Conservation (phyloP, 1,140 invertebrate species). For the Vanessa atalanta region DNA sequence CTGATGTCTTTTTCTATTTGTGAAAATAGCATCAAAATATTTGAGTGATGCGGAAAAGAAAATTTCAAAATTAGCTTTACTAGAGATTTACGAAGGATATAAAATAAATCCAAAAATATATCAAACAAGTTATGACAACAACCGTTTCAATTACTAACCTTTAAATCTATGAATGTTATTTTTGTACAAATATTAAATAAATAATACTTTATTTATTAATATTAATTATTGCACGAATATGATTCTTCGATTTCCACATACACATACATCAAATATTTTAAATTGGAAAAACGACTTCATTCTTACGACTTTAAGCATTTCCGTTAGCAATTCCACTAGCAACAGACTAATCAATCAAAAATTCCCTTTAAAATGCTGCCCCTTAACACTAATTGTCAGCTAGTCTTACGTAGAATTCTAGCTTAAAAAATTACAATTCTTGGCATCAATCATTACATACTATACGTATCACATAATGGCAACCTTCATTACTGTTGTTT, state of each 20-base stretch:
- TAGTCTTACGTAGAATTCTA: conserved; percentile 17
- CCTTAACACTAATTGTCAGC: conserved; percentile 16
- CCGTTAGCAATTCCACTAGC: conserved; percentile 2
- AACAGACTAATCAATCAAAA: conserved; percentile 22
- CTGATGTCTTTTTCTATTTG: too few relatives aligned
- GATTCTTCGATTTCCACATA: background rate
- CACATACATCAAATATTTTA: background rate
- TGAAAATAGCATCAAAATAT: too few relatives aligned
- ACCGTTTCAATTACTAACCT: background rate
- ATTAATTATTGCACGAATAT: background rate
- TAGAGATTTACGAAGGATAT: too few relatives aligned
- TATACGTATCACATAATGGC: conserved; percentile 9
- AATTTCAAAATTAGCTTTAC: too few relatives aligned
- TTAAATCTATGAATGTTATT: background rate
- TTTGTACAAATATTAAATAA: background rate
- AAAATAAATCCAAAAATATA: too few relatives aligned
- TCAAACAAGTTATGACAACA: too few relatives aligned
- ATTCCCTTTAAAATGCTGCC: conserved; percentile 9
- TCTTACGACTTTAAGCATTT: conserved; percentile 4
- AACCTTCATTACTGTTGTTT: conserved; percentile 22
- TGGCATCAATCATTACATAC: conserved; percentile 4
- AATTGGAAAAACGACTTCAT: background rate
- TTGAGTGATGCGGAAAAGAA: too few relatives aligned
- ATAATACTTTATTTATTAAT: background rate
- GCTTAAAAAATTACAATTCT: conserved; percentile 22